phyloP scores from a whole-genome alignment of 2,113 vertebrate genomes.

The Sakesphorus luctuosus region DNA sequence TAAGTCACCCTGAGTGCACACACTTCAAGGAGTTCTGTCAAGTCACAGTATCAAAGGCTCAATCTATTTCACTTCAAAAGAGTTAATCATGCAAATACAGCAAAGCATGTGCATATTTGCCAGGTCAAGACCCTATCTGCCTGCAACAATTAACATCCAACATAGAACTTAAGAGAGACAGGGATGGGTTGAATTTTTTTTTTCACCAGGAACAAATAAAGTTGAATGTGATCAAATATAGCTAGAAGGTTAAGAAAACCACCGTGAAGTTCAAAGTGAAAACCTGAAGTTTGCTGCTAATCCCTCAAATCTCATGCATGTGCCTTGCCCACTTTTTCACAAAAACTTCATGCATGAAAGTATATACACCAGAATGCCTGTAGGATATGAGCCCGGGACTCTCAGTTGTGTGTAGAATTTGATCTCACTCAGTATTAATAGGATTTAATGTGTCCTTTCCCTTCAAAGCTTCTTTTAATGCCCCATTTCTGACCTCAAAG shows the following conservation, averaged over 20 bases:
- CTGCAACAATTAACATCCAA: constrained; percentile 46
- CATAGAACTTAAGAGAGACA: neutral
- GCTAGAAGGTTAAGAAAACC: constrained; percentile 42
- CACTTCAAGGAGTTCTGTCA: constrained; percentile 47
- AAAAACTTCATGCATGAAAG: neutral
- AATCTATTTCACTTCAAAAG: constrained; percentile 55
- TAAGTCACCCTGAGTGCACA: neutral
- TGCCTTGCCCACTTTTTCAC: constrained; percentile 1
- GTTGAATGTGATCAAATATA: constrained; percentile 16
- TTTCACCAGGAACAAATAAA: neutral
- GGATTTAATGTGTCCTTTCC: neutral
- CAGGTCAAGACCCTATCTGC: constrained; percentile 41
- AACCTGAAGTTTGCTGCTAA: constrained; percentile 35
- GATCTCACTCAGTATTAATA: constrained; percentile 1
- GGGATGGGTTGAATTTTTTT: neutral
- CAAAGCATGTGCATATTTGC: constrained; percentile 44
- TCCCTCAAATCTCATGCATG: constrained; percentile 21
- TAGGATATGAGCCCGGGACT: neutral
- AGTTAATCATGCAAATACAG: constrained; percentile 43
- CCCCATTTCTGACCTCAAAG: neutral
- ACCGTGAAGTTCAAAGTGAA: constrained; percentile 39
- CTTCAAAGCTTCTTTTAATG: neutral
- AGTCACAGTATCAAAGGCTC: constrained; percentile 54
- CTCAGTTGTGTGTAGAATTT: neutral
- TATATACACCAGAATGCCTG: neutral